Percentiles rank a stretch among this genome's conserved stretches.
Evolutionary conservation across 2,113 vertebrate genomes (phyloP).

Genomic region (Polyodon spathula): DNA sequence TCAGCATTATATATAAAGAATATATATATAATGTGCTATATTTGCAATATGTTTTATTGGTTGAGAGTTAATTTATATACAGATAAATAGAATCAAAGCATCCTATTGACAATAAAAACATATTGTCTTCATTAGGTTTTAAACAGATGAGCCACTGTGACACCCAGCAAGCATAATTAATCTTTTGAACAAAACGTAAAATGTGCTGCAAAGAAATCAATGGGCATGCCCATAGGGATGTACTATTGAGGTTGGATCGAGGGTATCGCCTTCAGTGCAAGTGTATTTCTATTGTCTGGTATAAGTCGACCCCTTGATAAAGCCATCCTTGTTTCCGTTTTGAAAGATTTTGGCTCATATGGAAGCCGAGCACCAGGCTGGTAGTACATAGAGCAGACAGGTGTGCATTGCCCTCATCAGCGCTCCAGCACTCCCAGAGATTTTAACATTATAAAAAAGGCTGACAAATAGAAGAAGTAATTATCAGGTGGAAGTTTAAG

Average conservation of each 20-base stretch:
- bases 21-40: too few species aligned
- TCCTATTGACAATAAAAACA: too few species aligned
- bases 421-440: conserved; percentile 1
- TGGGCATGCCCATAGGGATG: background rate
- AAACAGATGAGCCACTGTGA: background rate
- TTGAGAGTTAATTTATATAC: too few species aligned
- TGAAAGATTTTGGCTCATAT: too few species aligned
- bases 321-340: too few species aligned
- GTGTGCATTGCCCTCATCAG: conserved; percentile 8
- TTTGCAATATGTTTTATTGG: too few species aligned
- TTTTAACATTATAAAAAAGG: conserved; percentile 20
- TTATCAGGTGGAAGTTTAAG: conserved; percentile 37
- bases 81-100: too few species aligned
- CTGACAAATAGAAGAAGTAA: conserved; percentile 40
- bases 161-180: background rate
- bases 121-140: background rate
- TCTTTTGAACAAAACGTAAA: background rate
- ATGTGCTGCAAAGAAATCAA: background rate
- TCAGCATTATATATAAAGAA: too few species aligned
- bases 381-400: background rate
- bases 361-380: background rate
- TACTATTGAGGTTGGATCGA: background rate
- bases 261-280: background rate
- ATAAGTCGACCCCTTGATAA: background rate
- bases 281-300: background rate